Evolutionary conservation across 2,888 invertebrate genomes (phyloP).

Genomic region (Sipha maydis): DNA sequence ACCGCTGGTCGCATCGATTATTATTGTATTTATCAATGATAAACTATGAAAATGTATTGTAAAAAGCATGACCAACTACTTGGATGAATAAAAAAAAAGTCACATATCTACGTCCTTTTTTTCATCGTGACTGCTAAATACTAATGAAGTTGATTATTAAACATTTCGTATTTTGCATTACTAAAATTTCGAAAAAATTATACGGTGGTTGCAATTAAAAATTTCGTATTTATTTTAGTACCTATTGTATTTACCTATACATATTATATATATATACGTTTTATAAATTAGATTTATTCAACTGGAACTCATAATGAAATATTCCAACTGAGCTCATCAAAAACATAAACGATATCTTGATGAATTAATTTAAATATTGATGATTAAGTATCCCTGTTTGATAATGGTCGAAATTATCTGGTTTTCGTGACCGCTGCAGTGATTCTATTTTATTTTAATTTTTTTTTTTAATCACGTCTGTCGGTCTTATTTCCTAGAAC

Average conservation of each 20-base stretch:
- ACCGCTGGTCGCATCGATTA: background rate
- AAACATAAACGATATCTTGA: constrained; percentile 24
- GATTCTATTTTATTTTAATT: background rate
- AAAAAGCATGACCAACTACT: background rate
- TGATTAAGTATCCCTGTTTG: constrained; percentile 15
- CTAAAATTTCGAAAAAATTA: background rate
- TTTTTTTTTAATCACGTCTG: background rate
- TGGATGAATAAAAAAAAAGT: background rate
- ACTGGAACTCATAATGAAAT: constrained; percentile 33
- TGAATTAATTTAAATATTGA: constrained; percentile 51
- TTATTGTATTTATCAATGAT: background rate
- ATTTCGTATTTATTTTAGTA: background rate
- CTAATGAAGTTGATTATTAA: background rate
- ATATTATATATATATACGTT: background rate
- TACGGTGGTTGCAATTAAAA: background rate
- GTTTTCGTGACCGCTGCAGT: constrained; percentile 14
- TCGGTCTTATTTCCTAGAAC: background rate
- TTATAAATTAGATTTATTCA: constrained; percentile 16
- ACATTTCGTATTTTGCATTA: background rate
- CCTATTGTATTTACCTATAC: background rate
- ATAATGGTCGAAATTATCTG: constrained; percentile 3
- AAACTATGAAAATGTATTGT: background rate
- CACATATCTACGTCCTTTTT: background rate
- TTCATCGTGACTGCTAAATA: background rate
- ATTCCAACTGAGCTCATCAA: constrained; percentile 15